Conservation (phyloP, 2,888 invertebrate species). For the Drosophila mimetica region DNA sequence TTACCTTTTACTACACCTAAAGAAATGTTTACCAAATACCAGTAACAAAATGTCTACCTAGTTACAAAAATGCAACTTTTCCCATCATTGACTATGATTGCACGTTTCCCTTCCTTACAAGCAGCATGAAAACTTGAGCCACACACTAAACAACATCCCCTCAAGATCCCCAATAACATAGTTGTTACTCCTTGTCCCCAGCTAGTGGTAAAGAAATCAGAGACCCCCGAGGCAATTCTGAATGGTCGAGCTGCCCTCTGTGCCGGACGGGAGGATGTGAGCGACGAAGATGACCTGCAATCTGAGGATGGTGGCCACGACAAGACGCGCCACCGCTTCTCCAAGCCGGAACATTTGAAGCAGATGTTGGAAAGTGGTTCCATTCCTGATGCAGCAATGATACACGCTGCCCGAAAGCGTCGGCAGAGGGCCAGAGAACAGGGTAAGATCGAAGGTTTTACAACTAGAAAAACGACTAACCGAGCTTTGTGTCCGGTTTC, state of each 20-base stretch:
- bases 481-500: not conserved
- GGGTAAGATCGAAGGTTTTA: slow-evolving; percentile 79
- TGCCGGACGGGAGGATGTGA: slow-evolving; percentile 89
- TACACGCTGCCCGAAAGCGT: slow-evolving; percentile 97
- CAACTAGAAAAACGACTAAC: not conserved
- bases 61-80: not conserved
- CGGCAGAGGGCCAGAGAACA: slow-evolving; percentile 96
- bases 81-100: slow-evolving; percentile 14
- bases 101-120: slow-evolving; percentile 4
- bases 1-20: too few species aligned
- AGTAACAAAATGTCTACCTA: not conserved
- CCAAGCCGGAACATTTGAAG: slow-evolving; percentile 89
- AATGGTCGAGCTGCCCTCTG: slow-evolving; percentile 93
- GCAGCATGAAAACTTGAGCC: slow-evolving; percentile 14
- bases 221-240: slow-evolving; percentile 87
- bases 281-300: slow-evolving; percentile 86
- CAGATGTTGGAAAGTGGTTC: slow-evolving; percentile 93
- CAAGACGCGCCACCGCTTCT: slow-evolving; percentile 85
- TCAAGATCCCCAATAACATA: slow-evolving; percentile 35
- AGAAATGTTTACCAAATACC: too few species aligned
- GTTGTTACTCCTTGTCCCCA: slow-evolving; percentile 63
- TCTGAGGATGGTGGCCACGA: slow-evolving; percentile 85
- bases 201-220: slow-evolving; percentile 87
- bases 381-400: slow-evolving; percentile 98
- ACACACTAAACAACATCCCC: not conserved